A percentile compares a stretch with the other conserved stretches of the same genome.
phyloP scores from a whole-genome alignment of 1,140 invertebrate genomes.

The Steinernema feltiae region DNA sequence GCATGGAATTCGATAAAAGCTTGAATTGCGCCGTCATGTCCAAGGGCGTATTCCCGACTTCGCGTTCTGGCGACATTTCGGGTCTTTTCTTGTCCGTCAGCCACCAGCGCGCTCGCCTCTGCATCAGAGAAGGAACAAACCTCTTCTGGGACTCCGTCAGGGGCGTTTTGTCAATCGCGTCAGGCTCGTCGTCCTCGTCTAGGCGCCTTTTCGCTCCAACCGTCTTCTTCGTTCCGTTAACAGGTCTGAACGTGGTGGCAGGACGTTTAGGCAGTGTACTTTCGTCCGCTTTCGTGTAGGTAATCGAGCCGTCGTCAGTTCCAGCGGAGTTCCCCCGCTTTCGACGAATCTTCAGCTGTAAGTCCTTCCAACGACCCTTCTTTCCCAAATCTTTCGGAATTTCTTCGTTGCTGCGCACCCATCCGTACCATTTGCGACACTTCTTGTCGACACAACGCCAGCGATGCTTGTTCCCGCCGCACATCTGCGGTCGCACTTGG shows the following conservation, averaged over 20 bases:
- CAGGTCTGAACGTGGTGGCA: background rate
- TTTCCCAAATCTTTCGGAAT: slow-evolving; percentile 33
- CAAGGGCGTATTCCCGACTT: background rate
- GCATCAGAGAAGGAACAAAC: background rate
- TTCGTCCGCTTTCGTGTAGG: background rate
- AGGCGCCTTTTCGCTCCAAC: background rate
- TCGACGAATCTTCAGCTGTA: background rate
- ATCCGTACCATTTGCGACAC: slow-evolving; percentile 42
- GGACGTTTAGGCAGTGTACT: background rate
- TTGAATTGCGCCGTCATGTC: background rate
- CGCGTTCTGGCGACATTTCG: background rate
- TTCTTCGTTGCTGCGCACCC: slow-evolving; percentile 35
- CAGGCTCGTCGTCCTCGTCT: background rate
- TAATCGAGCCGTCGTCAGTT: background rate
- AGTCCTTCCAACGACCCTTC: slow-evolving; percentile 24
- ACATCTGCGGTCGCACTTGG: slow-evolving; percentile 39
- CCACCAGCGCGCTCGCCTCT: background rate
- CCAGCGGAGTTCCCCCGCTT: background rate
- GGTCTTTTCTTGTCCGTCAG: background rate
- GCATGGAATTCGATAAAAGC: background rate
- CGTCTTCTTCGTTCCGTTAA: background rate
- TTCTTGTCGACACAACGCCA: slow-evolving; percentile 43
- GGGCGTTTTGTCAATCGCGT: background rate
- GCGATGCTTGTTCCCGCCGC: slow-evolving; percentile 37
- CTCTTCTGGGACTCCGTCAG: background rate